Conservation (phyloP, 2,888 invertebrate species). For the Heliothis peltigera region DNA sequence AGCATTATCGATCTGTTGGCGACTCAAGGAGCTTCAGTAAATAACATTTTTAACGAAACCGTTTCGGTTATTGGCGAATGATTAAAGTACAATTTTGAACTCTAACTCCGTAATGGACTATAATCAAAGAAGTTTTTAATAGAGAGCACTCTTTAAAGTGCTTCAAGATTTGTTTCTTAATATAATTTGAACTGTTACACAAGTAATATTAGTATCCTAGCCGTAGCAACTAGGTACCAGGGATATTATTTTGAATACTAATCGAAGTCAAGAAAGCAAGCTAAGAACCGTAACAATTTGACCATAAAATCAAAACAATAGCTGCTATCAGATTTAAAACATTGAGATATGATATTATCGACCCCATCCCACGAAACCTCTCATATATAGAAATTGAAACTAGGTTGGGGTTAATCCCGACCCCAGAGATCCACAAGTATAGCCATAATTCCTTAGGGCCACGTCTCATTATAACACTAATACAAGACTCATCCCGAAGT, state of each 20-base stretch:
- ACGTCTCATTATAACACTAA: slow-evolving; percentile 90
- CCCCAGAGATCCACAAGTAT: slow-evolving; percentile 85
- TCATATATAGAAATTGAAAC: slow-evolving; percentile 87
- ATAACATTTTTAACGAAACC: slow-evolving; percentile 75
- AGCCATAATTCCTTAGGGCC: slow-evolving; percentile 89
- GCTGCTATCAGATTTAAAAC: slow-evolving; percentile 59
- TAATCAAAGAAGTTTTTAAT: slow-evolving; percentile 66
- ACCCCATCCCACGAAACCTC: slow-evolving; percentile 75
- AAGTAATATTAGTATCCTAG: slow-evolving; percentile 36
- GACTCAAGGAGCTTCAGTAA: slow-evolving; percentile 75
- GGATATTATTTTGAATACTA: not conserved
- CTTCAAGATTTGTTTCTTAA: slow-evolving; percentile 64
- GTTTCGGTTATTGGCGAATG: slow-evolving; percentile 64
- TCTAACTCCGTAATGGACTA: slow-evolving; percentile 65
- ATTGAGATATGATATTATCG: slow-evolving; percentile 72
- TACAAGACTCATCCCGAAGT: slow-evolving; percentile 90
- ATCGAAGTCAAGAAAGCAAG: not conserved
- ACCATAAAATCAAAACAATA: slow-evolving; percentile 55
- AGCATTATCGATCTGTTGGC: slow-evolving; percentile 86
- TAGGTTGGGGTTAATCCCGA: slow-evolving; percentile 85
- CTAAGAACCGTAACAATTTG: not conserved
- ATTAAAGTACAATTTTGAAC: slow-evolving; percentile 63
- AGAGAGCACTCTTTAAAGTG: slow-evolving; percentile 62
- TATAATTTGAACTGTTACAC: slow-evolving; percentile 56
- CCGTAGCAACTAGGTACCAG: slow-evolving; percentile 18